A percentile compares a stretch with the other conserved stretches of the same genome.
These are phyloP conservation scores for Drosophila azteca DNA, from an alignment of 1,140 invertebrate species.

Conservation along the genomic window DNA sequence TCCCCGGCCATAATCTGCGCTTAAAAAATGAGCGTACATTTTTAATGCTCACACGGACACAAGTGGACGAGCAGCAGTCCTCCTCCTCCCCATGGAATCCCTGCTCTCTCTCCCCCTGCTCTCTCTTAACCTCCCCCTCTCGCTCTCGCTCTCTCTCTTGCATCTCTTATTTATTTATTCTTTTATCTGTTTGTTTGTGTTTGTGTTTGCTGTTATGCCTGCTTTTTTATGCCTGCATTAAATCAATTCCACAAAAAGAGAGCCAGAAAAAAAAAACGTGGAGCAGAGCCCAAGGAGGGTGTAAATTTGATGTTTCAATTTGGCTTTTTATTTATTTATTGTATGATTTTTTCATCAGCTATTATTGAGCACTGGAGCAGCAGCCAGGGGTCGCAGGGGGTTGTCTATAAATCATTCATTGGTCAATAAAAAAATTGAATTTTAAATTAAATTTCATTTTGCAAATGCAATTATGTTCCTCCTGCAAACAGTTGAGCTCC, in stretches of 20 bases:
- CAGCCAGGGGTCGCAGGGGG: background rate
- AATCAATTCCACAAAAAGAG: constrained; percentile 46
- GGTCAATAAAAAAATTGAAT: constrained; percentile 59
- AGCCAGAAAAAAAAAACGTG: too few relatives aligned
- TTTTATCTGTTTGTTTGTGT: constrained; percentile 29
- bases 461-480: constrained; percentile 53
- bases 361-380: constrained; percentile 38
- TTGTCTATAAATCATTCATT: too few relatives aligned
- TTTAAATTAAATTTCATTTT: constrained; percentile 51
- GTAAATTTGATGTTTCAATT: constrained; percentile 60
- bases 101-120: too few relatives aligned
- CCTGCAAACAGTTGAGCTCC: constrained; percentile 12
- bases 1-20: constrained; percentile 40
- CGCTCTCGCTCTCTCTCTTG: background rate
- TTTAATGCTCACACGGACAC: constrained; percentile 46
- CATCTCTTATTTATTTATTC: constrained; percentile 43
- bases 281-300: constrained; percentile 10
- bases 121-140: background rate
- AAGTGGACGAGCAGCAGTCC: background rate
- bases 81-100: background rate
- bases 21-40: constrained; percentile 58
- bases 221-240: constrained; percentile 26
- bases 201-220: constrained; percentile 53
- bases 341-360: constrained; percentile 58
- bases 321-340: constrained; percentile 68